A percentile compares a stretch with the other conserved stretches of the same genome.
These are phyloP conservation scores for Anolis carolinensis DNA, from an alignment of 2,113 vertebrate genomes.

Conservation along the genomic window DNA sequence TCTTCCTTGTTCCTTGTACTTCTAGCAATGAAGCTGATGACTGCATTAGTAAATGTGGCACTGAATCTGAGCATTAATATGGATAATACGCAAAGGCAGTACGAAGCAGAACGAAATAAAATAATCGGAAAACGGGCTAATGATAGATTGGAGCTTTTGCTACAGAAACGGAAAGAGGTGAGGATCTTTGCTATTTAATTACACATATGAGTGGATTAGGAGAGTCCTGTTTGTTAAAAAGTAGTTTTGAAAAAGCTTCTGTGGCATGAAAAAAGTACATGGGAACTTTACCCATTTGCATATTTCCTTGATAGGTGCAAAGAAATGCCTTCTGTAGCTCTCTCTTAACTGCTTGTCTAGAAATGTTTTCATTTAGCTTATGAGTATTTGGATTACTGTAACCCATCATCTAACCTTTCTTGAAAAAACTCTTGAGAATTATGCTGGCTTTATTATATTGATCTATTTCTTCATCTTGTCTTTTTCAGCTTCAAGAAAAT, in stretches of 20 bases:
- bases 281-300: neutral
- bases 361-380: no score
- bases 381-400: no score
- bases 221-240: neutral
- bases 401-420: neutral
- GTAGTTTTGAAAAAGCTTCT: neutral
- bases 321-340: neutral
- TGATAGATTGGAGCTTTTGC: slow-evolving; percentile 91
- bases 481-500: slow-evolving; percentile 97
- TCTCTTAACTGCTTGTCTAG: neutral
- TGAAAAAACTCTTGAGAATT: neutral
- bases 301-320: neutral
- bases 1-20: slow-evolving; percentile 17
- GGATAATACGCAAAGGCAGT: slow-evolving; percentile 98
- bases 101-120: slow-evolving; percentile 97
- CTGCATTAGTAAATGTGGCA: slow-evolving; percentile 98
- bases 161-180: slow-evolving; percentile 99
- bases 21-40: slow-evolving; percentile 99
- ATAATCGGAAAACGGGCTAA: slow-evolving; percentile 96
- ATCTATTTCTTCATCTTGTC: neutral
- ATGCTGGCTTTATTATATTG: neutral
- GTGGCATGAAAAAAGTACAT: neutral
- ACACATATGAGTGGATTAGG: neutral
- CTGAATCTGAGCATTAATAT: slow-evolving; percentile 99
- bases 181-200: slow-evolving; percentile 46